A percentile compares a stretch with the other conserved stretches of the same genome.
Evolutionary conservation across 2,888 invertebrate genomes (phyloP).

Genomic region (Andrena chrysosceles): DNA sequence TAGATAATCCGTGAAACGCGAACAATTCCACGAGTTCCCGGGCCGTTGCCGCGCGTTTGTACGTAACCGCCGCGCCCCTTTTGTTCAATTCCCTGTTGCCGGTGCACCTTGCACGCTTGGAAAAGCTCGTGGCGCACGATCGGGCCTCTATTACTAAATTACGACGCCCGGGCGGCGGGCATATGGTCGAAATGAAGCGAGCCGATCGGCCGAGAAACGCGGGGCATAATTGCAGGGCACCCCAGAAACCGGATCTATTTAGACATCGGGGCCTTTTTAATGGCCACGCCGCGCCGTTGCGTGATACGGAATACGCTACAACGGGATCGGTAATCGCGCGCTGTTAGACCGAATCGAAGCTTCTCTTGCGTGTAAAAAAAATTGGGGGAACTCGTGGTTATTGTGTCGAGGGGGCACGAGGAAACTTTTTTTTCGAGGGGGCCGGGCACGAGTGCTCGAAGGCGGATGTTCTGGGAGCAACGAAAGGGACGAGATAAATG

Average conservation of each 20-base stretch:
- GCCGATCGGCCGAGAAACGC: constrained; percentile 46
- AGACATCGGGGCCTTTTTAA: constrained; percentile 46
- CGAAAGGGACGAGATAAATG: background rate
- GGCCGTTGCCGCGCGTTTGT: background rate
- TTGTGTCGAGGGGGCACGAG: background rate
- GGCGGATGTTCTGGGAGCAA: too few species aligned
- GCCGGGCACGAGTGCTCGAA: background rate
- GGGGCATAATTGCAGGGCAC: constrained; percentile 48
- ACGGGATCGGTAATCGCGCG: constrained; percentile 54
- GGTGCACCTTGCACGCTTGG: constrained; percentile 22
- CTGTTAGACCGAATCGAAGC: constrained; percentile 58
- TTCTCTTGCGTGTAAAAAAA: constrained; percentile 64
- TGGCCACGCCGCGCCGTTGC: constrained; percentile 51
- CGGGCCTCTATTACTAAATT: constrained; percentile 56
- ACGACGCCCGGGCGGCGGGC: constrained; percentile 57
- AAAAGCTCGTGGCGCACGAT: background rate
- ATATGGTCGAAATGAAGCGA: constrained; percentile 61
- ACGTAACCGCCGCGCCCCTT: background rate
- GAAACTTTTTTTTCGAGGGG: background rate
- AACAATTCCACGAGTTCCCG: constrained; percentile 15
- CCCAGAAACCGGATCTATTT: constrained; percentile 13
- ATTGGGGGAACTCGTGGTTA: constrained; percentile 47
- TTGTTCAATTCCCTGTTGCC: background rate
- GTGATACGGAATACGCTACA: constrained; percentile 47
- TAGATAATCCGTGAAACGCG: constrained; percentile 29